A percentile compares a stretch with the other conserved stretches of the same genome.
Conservation (phyloP, 2,888 invertebrate species). For the Lasioglossum oenotherae region DNA sequence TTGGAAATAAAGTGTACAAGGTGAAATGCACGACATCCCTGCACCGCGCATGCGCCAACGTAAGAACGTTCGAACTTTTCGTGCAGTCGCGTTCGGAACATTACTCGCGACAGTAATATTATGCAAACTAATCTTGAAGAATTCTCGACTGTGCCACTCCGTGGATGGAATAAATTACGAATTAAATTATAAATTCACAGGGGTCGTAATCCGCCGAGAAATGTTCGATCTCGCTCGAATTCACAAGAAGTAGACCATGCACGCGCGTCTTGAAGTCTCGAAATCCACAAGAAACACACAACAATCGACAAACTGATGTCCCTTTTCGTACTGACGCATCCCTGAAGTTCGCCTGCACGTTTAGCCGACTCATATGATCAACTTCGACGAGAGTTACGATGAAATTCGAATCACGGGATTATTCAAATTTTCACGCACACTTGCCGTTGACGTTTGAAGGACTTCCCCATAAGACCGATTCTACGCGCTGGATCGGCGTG, state of each 20-base stretch:
- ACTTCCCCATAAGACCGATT: background rate
- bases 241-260: background rate
- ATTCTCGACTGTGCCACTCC: background rate
- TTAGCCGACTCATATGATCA: background rate
- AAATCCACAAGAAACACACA: background rate
- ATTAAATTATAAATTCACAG: background rate
- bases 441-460: background rate
- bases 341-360: background rate
- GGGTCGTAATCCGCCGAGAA: constrained; percentile 20
- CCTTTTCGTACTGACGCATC: background rate
- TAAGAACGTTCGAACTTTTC: constrained; percentile 1
- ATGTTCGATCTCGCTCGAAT: background rate
- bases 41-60: background rate
- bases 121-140: constrained; percentile 14
- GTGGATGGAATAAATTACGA: constrained; percentile 11
- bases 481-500: background rate
- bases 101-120: background rate
- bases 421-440: background rate
- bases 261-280: background rate
- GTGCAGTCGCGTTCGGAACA: background rate
- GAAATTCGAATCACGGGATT: background rate
- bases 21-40: background rate
- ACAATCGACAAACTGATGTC: background rate
- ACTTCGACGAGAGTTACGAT: background rate
- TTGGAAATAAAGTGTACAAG: background rate